These are phyloP conservation scores for Heterotilapia buettikoferi DNA, from an alignment of 2,113 vertebrate species.

Conservation along the genomic window DNA sequence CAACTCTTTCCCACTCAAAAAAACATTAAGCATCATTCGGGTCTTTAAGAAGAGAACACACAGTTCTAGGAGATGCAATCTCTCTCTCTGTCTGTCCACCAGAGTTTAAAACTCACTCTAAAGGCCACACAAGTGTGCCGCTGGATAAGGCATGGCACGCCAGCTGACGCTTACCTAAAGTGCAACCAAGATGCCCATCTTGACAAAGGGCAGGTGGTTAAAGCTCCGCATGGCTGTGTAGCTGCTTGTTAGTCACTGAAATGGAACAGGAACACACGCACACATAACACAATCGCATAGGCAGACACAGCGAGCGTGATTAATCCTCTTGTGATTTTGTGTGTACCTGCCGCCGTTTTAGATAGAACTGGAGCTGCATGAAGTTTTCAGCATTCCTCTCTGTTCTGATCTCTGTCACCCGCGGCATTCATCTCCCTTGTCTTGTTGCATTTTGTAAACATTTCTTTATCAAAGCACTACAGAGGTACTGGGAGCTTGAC, in stretches of 20 bases:
- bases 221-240: not conserved
- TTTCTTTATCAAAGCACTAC: slow-evolving; percentile 21
- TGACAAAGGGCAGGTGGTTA: slow-evolving; percentile 44
- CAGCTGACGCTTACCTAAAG: slow-evolving; percentile 20
- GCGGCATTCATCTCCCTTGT: slow-evolving; percentile 13
- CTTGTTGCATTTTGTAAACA: slow-evolving; percentile 43
- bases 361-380: not conserved
- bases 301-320: slow-evolving; percentile 5
- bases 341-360: slow-evolving; percentile 6
- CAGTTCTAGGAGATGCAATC: slow-evolving; percentile 42
- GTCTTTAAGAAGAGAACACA: not conserved
- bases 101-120: not conserved
- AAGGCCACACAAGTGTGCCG: slow-evolving; percentile 46
- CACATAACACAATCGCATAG: not conserved
- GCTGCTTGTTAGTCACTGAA: not conserved
- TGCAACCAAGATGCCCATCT: not conserved
- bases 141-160: slow-evolving; percentile 3
- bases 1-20: not conserved
- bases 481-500: slow-evolving; percentile 11
- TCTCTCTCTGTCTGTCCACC: not conserved
- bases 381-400: slow-evolving; percentile 28
- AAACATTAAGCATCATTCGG: not conserved
- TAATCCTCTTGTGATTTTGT: slow-evolving; percentile 21
- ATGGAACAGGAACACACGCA: slow-evolving; percentile 10
- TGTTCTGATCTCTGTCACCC: slow-evolving; percentile 33